Evolutionary conservation across 2,888 invertebrate species (phyloP).

Genomic region (Pomacea canaliculata): DNA sequence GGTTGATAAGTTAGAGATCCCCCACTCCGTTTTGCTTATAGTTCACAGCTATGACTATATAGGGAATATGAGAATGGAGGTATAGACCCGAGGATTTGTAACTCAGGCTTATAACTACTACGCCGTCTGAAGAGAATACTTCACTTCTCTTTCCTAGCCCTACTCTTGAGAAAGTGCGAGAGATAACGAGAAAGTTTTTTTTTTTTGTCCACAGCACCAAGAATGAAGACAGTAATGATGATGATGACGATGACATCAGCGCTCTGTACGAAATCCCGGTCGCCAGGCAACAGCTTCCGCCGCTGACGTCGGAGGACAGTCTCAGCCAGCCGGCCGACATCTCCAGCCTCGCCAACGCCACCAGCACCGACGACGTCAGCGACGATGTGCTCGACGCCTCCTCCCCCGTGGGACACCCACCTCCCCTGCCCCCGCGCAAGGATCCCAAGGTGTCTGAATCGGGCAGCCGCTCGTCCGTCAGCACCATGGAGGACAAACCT

Average conservation of each 20-base stretch:
- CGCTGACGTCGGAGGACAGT: conserved; percentile 32
- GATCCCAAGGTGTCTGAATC: conserved; percentile 34
- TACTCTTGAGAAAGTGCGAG: too few species aligned
- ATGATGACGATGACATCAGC: conserved; percentile 38
- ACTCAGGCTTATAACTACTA: too few species aligned
- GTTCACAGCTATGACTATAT: too few species aligned
- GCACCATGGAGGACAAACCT: conserved; percentile 28
- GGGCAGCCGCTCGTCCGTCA: conserved; percentile 26
- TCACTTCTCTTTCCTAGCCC: too few species aligned
- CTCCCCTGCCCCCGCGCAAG: conserved; percentile 48
- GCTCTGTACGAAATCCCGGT: conserved; percentile 54
- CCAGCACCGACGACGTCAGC: conserved; percentile 35
- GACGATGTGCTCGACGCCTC: conserved; percentile 35
- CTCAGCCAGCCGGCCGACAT: conserved; percentile 30
- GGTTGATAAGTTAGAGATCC: too few species aligned
- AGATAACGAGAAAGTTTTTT: too few species aligned
- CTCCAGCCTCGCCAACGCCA: conserved; percentile 32
- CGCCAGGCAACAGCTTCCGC: conserved; percentile 31
- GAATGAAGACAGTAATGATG: conserved; percentile 12
- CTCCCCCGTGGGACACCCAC: conserved; percentile 32
- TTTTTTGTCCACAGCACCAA: too few species aligned
- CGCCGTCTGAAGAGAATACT: too few species aligned
- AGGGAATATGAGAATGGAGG: too few species aligned
- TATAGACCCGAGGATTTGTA: too few species aligned
- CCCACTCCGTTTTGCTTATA: too few species aligned